A percentile compares a stretch with the other conserved stretches of the same genome.
Evolutionary conservation across 2,888 invertebrate species (phyloP).

Genomic region (Antitype chi): DNA sequence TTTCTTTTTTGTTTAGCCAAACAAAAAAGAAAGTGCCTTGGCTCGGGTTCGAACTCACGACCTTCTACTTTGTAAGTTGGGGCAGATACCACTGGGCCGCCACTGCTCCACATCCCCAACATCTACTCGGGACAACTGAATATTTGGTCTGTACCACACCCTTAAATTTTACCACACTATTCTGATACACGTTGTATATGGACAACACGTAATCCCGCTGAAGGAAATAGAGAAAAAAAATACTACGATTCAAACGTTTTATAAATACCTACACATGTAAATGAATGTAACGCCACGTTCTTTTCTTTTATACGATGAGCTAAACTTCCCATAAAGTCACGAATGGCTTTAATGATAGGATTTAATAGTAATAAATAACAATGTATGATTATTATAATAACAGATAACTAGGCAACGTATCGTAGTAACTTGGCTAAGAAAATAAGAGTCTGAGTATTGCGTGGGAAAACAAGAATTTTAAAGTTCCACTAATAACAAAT

Average conservation of each 20-base stretch:
- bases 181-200: background rate
- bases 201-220: slow-evolving; percentile 29
- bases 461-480: slow-evolving; percentile 45
- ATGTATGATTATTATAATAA: slow-evolving; percentile 50
- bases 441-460: slow-evolving; percentile 26
- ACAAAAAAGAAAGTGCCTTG: too few species aligned
- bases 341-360: slow-evolving; percentile 52
- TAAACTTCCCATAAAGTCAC: slow-evolving; percentile 55
- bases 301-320: slow-evolving; percentile 40
- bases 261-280: background rate
- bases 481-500: background rate
- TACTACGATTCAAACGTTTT: slow-evolving; percentile 13
- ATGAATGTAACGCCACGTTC: slow-evolving; percentile 35
- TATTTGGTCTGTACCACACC: background rate
- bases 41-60: too few species aligned
- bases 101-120: too few species aligned
- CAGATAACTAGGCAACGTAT: slow-evolving; percentile 44
- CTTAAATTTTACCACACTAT: background rate
- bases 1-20: too few species aligned
- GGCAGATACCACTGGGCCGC: too few species aligned
- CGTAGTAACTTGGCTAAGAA: slow-evolving; percentile 21
- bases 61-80: too few species aligned
- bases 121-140: background rate
- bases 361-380: slow-evolving; percentile 59
- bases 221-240: slow-evolving; percentile 34